Evolutionary conservation across 2,797 vertebrate genomes (phyloP), one percentile per base, ranked within the genome.

Genomic region (Apodemus agrarius): DNA sequence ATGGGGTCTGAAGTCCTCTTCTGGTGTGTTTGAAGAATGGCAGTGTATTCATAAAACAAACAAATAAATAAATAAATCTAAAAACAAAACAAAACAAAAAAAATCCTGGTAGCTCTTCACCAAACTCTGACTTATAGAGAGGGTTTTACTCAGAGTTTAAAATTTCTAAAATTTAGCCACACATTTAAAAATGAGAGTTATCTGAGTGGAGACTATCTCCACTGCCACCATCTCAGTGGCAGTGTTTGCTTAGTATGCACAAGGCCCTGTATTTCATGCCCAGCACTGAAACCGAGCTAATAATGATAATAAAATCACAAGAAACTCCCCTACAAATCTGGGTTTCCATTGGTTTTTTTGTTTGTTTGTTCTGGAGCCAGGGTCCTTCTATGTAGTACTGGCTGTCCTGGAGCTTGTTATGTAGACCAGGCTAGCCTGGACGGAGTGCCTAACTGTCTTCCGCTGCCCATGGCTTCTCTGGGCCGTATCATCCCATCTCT

Each of bases 271-370:
- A 43, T 21, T 81, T 74, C 63, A 54, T 52, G 84, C 13, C 21
- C 65, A 67, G 61, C 21, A 85, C 1, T 29, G 21, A 80, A 9
- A 81, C 40, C n/a, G 40, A 94, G 2, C 24, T 59, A 59, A 67
- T 49, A n/a, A 67, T 49, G 43, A 49, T 34, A 49, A n/a, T 22
- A 52, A 86, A 67, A 52, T 9, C 49, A 54, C 24, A 91, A 6
- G 31, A 79, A 90, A 87, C 91, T 89, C 65, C 65, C 90, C 84
- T 40, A 54, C 34, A 87, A 80, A 91, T 95, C 12, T 72, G 67
- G 67, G 79, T 93, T 81, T 85, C 49, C n/a, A 90, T 89, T 89
- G 7, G 7, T 4, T 49, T 49, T 84, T 93, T 65, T 63, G 21
- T 43, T 81, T 76, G 6, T 49, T 17, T 49, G 24, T 78, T 78